Evolutionary conservation across 1,140 invertebrate species (phyloP), one percentile per base, ranked within the genome.

Genomic region (Microvelia longipes): DNA sequence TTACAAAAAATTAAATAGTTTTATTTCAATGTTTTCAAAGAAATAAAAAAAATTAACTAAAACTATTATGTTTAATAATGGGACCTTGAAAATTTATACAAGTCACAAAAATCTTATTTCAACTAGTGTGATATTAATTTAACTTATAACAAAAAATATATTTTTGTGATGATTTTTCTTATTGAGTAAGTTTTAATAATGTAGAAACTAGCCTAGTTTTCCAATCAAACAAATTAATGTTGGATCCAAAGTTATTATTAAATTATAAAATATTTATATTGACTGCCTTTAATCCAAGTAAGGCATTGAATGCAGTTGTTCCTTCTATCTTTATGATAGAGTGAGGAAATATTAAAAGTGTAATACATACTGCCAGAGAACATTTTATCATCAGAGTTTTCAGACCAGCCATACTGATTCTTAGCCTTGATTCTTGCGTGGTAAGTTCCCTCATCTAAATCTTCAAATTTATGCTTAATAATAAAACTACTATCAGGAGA

Each of bases 321-420:
- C 19, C 5, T 50, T 50, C 19, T 50, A 11, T 5, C 19, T 50
- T 19, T 19, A 11, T 50, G 35, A 19, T 5, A 19, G 19, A 11
- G 35, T 50, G 35, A 50, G 19, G 19, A 11, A 50, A 50, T 50
- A 11, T 50, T 50, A 19, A 50, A 50, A 11, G 5, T 11, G 35
- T 5, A 11, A 50, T 64, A 64, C 62, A 5, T 26, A 64, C 62
- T 64, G 11, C 70, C 70, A 13, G 66, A 67, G 66, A 71, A 71
- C 19, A 60, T 27, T 29, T 71, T 67, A 24, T 29, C 26, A 25
- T 14, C 19, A 35, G 70, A 71, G 27, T 25, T 26, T 14, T 71
- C 29, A 29, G 70, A 71, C 70, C 70, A 71, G 27, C 70, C 70
- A 28, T 71, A 71, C 14, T 28, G 24, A 61, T 71, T 71, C 65